Conservation (phyloP, 2,113 vertebrate genomes). For the Macquaria australasica region DNA sequence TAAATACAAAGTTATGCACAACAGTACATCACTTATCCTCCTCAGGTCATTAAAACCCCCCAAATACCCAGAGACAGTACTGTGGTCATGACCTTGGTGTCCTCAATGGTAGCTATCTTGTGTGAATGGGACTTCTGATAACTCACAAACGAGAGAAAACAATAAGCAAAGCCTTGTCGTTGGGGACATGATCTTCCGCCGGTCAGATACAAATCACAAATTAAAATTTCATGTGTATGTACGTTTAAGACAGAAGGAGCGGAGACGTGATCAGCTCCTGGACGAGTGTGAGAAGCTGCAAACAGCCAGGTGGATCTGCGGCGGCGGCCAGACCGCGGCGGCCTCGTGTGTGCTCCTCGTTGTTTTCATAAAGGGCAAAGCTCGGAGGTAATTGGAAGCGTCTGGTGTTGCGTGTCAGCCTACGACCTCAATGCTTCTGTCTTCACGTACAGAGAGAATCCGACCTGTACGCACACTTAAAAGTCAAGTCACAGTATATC, state of each 20-base stretch:
- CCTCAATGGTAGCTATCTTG: neutral
- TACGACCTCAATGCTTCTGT: slow-evolving; percentile 74
- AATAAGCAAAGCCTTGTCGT: neutral
- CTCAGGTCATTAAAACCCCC: neutral
- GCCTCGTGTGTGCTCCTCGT: slow-evolving; percentile 22
- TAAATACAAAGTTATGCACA: no score
- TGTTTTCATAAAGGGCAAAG: slow-evolving; percentile 62
- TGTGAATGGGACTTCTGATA: neutral
- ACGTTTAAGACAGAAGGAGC: neutral
- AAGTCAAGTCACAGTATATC: slow-evolving; percentile 73
- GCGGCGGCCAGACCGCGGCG: slow-evolving; percentile 6
- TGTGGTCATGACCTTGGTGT: neutral
- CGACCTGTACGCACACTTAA: slow-evolving; percentile 70
- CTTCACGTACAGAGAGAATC: slow-evolving; percentile 76
- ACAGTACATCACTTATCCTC: no score
- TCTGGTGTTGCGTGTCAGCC: slow-evolving; percentile 76
- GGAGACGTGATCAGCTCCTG: neutral
- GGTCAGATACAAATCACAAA: neutral
- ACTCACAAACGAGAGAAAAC: neutral
- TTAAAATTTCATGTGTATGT: no score
- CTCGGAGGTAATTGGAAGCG: slow-evolving; percentile 82
- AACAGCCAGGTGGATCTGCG: neutral
- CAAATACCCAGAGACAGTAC: neutral
- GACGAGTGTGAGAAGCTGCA: neutral
- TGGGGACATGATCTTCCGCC: neutral